Base-by-base conservation (phyloP, 1,140 invertebrate species). In the Brachionus manjavacas region DNA sequence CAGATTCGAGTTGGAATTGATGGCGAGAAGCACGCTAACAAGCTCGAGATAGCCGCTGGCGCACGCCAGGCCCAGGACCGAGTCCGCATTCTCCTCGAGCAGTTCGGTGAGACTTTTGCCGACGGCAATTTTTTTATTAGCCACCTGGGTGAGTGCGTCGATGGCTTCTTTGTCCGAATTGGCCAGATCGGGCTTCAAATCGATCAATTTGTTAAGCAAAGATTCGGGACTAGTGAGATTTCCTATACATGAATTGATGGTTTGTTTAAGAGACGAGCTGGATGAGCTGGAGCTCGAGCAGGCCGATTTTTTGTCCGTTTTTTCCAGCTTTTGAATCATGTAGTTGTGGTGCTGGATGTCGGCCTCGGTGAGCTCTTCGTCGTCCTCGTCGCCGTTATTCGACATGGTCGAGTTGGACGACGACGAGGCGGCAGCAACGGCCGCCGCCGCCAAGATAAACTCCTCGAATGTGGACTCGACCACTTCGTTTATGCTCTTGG, bases 21-120 rank as follows among this genome's bases (percentile, higher is more conserved):
- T 87, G 74, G 89, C 88, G 16, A 91, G 86, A 72, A 91, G 85
- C 84, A 88, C 90, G 81, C 89, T 88, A 31, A 91, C 96, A 95
- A 98, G 97, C 41, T 68, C 52, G 0, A 66, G 60, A 72, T 70
- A 86, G 89, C 89, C 83, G 8, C 96, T 70, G 1, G 81, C 60
- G 46, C 81, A 83, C 9, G 81, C 81, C 20, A 83, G 35, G 2
- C 60, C 60, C 14, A 83, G 35, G 4, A 83, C 60, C 11, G 60
- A 68, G 64, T 83, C 81, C 16, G 60, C 81, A 23, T 83, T 68
- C 68, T 83, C 81, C 25, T 72, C 60, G n/a, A 83, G n/a, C 12
- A 81, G n/a, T 46, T 81, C 79, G 14, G 64, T 81, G 1, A 81
- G 41, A 81, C 79, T 81, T 20, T 81, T 81, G 25, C 79, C 79